These are phyloP conservation scores for Tuta absoluta DNA, from an alignment of 2,888 invertebrate genomes.

Conservation along the genomic window DNA sequence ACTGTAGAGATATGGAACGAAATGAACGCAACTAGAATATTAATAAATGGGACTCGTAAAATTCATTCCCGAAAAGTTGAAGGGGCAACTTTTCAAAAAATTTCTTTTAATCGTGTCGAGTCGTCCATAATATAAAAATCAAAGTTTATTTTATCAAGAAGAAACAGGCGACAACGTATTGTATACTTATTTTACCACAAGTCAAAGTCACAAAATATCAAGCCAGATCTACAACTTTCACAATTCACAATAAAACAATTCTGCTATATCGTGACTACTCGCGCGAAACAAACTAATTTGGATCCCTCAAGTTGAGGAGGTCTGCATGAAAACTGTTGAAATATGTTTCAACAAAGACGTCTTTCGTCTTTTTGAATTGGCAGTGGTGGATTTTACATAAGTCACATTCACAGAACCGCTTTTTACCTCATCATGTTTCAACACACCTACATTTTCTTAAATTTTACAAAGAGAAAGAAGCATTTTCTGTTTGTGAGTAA, in stretches of 20 bases:
- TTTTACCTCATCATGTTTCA: too few relatives aligned
- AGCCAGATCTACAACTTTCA: background rate
- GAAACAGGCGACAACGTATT: too few relatives aligned
- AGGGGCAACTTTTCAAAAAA: too few relatives aligned
- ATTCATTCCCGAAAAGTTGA: background rate
- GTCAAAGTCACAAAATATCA: background rate
- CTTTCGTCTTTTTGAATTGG: background rate
- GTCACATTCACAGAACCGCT: background rate
- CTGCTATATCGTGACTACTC: conserved; percentile 22
- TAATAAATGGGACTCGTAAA: too few relatives aligned
- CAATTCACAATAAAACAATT: conserved; percentile 7
- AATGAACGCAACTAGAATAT: background rate
- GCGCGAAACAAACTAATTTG: conserved; percentile 29
- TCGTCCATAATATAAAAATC: too few relatives aligned
- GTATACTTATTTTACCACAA: too few relatives aligned
- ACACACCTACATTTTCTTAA: too few relatives aligned
- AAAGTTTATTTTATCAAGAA: too few relatives aligned
- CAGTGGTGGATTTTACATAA: background rate
- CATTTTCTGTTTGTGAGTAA: too few relatives aligned
- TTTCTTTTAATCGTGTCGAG: too few relatives aligned
- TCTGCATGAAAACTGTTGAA: conserved; percentile 27
- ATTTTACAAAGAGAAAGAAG: too few relatives aligned
- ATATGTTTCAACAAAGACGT: conserved; percentile 20
- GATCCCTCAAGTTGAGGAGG: conserved; percentile 17
- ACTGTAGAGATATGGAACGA: background rate